Evolutionary conservation across 2,888 invertebrate species (phyloP), one percentile per base, ranked within the genome.

Genomic region (Furcula furcula): DNA sequence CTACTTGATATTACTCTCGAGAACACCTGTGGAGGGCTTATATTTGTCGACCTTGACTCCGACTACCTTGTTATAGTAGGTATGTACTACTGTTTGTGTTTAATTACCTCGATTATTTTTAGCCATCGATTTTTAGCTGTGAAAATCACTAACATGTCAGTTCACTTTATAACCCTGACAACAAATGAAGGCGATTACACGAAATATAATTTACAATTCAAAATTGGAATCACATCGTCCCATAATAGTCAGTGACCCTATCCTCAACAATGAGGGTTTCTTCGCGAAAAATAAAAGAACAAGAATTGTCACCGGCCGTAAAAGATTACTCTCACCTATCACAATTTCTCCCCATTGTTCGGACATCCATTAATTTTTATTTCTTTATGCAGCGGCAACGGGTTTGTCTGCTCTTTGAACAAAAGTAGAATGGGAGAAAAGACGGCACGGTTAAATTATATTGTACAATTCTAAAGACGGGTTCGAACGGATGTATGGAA

Each of bases 261-360:
- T 73, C 76, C 74, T 68, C 64, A 72, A 74, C 74, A 71, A 77
- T 74, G 65, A 70, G 66, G 70, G 65, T 66, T 65, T 72, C 61
- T 70, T 57, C 53, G 49, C 50, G 59, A 60, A 69, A 75, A 69
- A 72, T 69, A 81, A 76, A 76, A 72, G 73, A 69, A 71, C 74
- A 63, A 66, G 75, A 70, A 76, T 74, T 63, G 75, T 73, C 75
- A 61, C 67, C 65, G 75, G 65, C 67, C 67, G 70, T 68, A 54
- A 75, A 78, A 87, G 83, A 84, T 82, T 78, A 76, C 82, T 84
- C 85, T 82, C 86, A 79, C 87, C 87, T 85, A 87, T 87, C 83
- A 87, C 81, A 84, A 88, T 87, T 85, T 86, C 87, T 77, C 74
- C 65, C 55, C 57, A 81, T 87, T 87, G 85, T 86, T 70, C 67